Conservation (phyloP, 2,113 vertebrate species). For the Sander vitreus region DNA sequence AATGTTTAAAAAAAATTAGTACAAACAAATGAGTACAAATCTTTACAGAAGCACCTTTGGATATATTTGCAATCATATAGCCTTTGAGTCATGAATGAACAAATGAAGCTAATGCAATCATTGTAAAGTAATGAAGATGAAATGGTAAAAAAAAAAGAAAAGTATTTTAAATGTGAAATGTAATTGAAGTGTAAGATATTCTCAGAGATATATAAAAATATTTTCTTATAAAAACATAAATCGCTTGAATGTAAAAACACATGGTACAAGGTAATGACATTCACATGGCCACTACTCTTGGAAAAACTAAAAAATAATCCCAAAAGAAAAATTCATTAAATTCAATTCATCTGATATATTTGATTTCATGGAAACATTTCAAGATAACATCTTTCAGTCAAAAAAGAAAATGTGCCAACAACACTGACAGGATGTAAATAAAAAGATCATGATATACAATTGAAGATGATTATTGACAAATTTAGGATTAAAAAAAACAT, state of each 20-base stretch:
- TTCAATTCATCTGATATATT: conserved; percentile 25
- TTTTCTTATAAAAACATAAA: conserved; percentile 46
- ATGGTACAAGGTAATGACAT: conserved; percentile 36
- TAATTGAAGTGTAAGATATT: conserved; percentile 28
- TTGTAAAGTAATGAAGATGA: neutral
- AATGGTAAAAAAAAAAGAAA: neutral
- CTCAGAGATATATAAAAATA: conserved; percentile 30
- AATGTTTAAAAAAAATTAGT: neutral
- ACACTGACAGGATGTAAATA: conserved; percentile 37
- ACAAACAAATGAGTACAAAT: conserved; percentile 14
- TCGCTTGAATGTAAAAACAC: conserved; percentile 66
- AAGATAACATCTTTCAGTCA: conserved; percentile 63
- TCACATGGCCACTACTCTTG: conserved; percentile 28
- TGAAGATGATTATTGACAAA: conserved; percentile 46
- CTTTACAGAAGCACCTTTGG: conserved; percentile 67
- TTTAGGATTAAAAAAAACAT: conserved; percentile 1
- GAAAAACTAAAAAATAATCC: neutral
- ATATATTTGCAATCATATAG: conserved; percentile 32
- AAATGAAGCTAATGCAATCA: conserved; percentile 15
- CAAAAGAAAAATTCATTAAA: neutral
- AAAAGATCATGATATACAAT: conserved; percentile 44
- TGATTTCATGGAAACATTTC: conserved; percentile 53
- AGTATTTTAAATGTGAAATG: conserved; percentile 39
- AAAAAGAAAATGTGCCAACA: conserved; percentile 49
- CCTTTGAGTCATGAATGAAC: conserved; percentile 31